These are phyloP conservation scores for Holothuria glaberrima DNA, from an alignment of 35 echinoderm and acorn worm genomes.

Conservation along the genomic window DNA sequence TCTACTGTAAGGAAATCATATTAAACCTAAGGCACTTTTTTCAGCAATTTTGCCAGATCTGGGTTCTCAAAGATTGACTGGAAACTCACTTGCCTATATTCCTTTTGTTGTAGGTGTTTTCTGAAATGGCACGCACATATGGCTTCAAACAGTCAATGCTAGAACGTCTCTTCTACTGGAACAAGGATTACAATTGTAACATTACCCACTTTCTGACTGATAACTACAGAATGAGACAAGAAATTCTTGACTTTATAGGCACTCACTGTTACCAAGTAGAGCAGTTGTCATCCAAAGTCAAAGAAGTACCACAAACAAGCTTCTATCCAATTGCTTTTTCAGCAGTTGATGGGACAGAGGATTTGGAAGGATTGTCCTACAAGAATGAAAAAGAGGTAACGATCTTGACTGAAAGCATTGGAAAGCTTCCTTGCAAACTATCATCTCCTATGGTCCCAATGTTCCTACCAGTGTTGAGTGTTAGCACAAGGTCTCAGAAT, in stretches of 20 bases:
- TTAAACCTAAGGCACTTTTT: too few species aligned
- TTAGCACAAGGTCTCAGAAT: too few species aligned
- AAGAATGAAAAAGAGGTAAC: constrained; percentile 80
- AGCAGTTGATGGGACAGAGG: constrained; percentile 68
- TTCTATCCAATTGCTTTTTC: constrained; percentile 77
- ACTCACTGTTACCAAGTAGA: constrained; percentile 33
- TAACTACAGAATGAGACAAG: constrained; percentile 79
- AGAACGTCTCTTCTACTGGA: too few species aligned
- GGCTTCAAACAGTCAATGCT: constrained; percentile 67
- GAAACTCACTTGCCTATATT: too few species aligned
- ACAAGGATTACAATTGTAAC: constrained; percentile 26
- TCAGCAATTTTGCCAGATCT: too few species aligned
- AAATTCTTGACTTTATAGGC: constrained; percentile 76
- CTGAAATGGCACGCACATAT: constrained; percentile 39
- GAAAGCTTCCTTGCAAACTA: too few species aligned
- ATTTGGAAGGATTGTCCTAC: constrained; percentile 68
- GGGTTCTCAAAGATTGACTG: too few species aligned
- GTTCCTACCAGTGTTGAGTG: too few species aligned
- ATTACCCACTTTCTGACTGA: constrained; percentile 43
- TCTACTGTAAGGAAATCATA: too few species aligned
- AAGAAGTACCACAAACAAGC: constrained; percentile 43
- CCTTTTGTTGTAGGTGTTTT: too few species aligned
- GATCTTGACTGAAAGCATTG: too few species aligned
- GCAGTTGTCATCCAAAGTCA: constrained; percentile 33
- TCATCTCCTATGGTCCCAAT: too few species aligned